These are phyloP conservation scores for Drosophila truncata DNA, from an alignment of 1,140 invertebrate genomes.

Conservation along the genomic window DNA sequence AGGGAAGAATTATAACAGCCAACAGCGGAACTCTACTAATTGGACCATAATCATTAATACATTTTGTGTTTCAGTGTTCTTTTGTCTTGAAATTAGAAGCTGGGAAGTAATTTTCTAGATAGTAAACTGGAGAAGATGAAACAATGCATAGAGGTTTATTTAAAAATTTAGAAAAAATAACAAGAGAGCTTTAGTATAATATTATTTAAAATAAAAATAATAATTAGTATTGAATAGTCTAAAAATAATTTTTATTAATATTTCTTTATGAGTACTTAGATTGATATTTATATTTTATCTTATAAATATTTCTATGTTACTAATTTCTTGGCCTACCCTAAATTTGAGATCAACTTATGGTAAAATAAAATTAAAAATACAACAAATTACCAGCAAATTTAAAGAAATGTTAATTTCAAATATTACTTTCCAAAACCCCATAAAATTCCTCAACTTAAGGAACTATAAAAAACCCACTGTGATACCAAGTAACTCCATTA, in stretches of 20 bases:
- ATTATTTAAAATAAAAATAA: background rate
- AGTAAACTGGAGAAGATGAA: background rate
- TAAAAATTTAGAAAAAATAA: background rate
- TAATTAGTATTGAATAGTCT: too few species aligned
- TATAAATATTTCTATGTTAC: background rate
- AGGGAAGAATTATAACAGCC: background rate
- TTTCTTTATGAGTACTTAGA: too few species aligned
- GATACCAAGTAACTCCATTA: background rate
- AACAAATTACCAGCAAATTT: background rate
- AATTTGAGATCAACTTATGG: background rate
- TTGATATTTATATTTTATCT: background rate
- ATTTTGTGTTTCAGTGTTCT: background rate
- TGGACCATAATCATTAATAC: slow-evolving; percentile 4
- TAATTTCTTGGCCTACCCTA: background rate
- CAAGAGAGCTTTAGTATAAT: background rate
- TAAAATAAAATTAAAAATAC: background rate
- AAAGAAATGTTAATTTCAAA: background rate
- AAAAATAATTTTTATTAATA: too few species aligned
- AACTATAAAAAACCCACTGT: background rate
- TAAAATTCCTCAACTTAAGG: background rate
- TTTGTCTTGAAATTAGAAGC: background rate
- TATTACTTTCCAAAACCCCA: background rate
- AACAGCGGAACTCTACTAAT: slow-evolving; percentile 12
- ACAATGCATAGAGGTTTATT: background rate
- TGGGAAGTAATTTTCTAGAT: background rate